A percentile compares a stretch with the other conserved stretches of the same genome.
Evolutionary conservation across 2,113 vertebrate genomes (phyloP).

Genomic region (Perognathus longimembris): DNA sequence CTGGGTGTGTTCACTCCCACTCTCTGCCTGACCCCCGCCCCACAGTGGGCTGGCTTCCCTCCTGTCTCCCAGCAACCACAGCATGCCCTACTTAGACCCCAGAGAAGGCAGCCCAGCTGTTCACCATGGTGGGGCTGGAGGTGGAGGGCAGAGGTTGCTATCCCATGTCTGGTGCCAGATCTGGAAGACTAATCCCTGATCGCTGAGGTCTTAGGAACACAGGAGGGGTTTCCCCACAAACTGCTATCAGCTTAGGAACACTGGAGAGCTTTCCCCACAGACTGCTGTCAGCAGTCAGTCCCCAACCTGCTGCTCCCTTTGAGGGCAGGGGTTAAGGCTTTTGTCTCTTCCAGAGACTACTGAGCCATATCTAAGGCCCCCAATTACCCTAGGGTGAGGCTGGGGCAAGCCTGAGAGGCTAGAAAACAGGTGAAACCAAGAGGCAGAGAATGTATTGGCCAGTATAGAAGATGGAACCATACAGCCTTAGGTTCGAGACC

Average conservation of each 20-base stretch:
- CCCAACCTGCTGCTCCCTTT: not conserved
- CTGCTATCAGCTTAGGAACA: conserved; percentile 15
- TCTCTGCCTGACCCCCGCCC: not conserved
- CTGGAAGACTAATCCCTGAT: conserved; percentile 43
- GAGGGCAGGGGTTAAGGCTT: not conserved
- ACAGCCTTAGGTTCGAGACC: not conserved
- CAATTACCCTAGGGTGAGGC: not conserved
- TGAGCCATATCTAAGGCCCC: not conserved
- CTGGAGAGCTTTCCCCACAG: not conserved
- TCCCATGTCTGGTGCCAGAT: not conserved
- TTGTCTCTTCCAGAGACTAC: not conserved
- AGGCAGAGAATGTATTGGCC: not conserved
- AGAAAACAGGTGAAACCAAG: too few relatives aligned
- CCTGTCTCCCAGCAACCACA: conserved; percentile 32
- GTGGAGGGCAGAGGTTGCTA: not conserved
- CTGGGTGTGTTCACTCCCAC: not conserved
- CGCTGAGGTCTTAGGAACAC: not conserved
- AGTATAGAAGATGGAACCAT: not conserved
- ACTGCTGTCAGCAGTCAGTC: not conserved
- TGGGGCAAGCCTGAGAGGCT: not conserved
- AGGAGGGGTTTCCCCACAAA: not conserved
- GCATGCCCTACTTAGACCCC: conserved; percentile 65
- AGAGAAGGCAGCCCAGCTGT: conserved; percentile 67
- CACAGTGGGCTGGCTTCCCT: not conserved
- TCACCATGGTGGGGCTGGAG: not conserved